Base-by-base conservation (phyloP, 2,888 invertebrate genomes). In the Nomada ferruginata region DNA sequence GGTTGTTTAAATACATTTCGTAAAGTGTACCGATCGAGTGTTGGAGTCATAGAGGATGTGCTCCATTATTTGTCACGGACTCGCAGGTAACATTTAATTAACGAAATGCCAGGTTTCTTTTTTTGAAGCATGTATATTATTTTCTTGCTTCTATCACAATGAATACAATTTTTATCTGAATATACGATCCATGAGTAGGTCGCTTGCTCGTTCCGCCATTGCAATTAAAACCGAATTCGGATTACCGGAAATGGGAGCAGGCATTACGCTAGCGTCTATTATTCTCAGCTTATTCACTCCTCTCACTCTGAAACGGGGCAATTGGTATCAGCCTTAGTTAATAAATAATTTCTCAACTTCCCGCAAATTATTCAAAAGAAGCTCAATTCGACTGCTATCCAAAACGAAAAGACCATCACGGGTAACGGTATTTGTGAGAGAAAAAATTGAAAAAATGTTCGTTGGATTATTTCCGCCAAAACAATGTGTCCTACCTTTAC, bases 231-330 rank as follows among this genome's bases (percentile, higher is more conserved):
- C 94, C 0, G 96, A 96, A 92, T 97, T 96, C 0, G 98, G 96
- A 89, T 96, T 97, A 2, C 97, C 96, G 1, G 97, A 97, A 36
- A 97, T 94, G 0, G 97, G 96, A 0, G 96, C 95, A 0, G 98
- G 98, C 86, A 98, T 94, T 1, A 97, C 95, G 89, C 97, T 97
- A 4, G 97, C 97, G 93, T 98, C 98, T 84, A 97, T 96, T 71
- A 98, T 94, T 59, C 97, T 94, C 5, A 98, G 91, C 29, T 96
- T 95, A 0, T 95, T 94, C 0, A 97, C 93, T 0, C 96, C 96
- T 87, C 94, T 95, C 0, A 97, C 96, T 86, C 97, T 97, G 93
- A 69, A 95, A 94, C 57, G 10, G 59, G 9, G 36, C 7, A 36
- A 36, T 9, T 7, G 36, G 7, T 36, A 26, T 26, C 26, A 26